These are phyloP conservation scores for Taeniopygia guttata DNA, from an alignment of 2,797 vertebrate genomes.

Conservation along the genomic window DNA sequence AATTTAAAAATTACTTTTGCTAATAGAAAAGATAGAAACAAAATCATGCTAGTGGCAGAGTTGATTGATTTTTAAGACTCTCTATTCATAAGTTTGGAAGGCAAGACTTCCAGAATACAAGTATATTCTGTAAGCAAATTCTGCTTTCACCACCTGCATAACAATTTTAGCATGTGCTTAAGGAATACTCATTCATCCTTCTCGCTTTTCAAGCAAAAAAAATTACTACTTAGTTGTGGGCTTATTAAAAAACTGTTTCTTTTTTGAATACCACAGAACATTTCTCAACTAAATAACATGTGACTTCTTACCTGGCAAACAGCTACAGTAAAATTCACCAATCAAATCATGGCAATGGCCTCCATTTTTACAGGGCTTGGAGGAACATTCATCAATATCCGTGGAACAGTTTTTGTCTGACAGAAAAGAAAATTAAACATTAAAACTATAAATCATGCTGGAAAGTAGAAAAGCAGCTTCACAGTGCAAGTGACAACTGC, in stretches of 20 bases:
- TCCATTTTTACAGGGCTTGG: constrained; percentile 76
- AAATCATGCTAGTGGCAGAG: background rate
- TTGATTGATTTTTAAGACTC: background rate
- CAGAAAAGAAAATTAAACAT: constrained; percentile 69
- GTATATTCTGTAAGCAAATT: background rate
- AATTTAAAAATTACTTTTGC: background rate
- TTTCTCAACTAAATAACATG: constrained; percentile 22
- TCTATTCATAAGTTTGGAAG: background rate
- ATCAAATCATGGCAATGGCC: constrained; percentile 69
- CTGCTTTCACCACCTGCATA: background rate
- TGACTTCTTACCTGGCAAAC: constrained; percentile 73
- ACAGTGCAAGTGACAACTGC: constrained; percentile 50
- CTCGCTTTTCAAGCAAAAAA: constrained; percentile 1
- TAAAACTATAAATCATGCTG: constrained; percentile 69
- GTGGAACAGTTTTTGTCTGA: constrained; percentile 82
- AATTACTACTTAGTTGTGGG: background rate
- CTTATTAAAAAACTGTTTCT: constrained; percentile 13
- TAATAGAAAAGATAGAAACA: background rate
- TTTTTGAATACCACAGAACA: background rate
- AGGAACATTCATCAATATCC: constrained; percentile 72
- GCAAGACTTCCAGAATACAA: background rate
- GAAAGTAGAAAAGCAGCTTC: constrained; percentile 62
- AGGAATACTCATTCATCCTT: background rate
- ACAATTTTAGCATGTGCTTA: background rate
- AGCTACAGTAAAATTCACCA: constrained; percentile 72